Evolutionary conservation across 1,140 invertebrate genomes (phyloP).

Genomic region (Caenorhabditis brenneri): DNA sequence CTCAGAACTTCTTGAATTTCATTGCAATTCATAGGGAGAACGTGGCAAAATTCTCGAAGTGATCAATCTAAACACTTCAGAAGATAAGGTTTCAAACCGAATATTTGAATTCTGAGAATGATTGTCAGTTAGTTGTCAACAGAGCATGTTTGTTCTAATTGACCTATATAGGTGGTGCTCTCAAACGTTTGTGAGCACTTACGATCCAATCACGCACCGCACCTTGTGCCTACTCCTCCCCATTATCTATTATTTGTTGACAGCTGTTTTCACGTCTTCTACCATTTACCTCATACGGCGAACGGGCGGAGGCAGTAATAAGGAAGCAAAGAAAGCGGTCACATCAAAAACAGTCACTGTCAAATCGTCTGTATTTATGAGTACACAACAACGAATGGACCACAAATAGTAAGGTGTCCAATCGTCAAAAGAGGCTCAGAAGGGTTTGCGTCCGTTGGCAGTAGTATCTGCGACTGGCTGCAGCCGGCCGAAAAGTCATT

Average conservation of each 20-base stretch:
- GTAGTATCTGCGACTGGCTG: no score
- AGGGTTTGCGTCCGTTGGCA: background rate
- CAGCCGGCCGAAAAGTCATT: background rate
- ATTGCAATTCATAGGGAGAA: no score
- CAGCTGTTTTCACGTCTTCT: slow-evolving; percentile 33
- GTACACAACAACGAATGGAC: background rate
- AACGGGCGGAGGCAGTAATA: background rate
- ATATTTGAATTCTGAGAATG: background rate
- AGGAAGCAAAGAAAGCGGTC: background rate
- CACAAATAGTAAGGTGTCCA: slow-evolving; percentile 4
- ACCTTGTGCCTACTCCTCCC: background rate
- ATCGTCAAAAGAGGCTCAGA: background rate
- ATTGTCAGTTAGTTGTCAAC: background rate
- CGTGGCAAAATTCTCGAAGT: no score
- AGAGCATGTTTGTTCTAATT: background rate
- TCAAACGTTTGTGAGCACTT: slow-evolving; percentile 1
- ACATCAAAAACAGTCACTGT: slow-evolving; percentile 11
- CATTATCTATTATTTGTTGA: slow-evolving; percentile 25
- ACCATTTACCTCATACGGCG: slow-evolving; percentile 5
- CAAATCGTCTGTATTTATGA: background rate
- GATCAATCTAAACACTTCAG: no score
- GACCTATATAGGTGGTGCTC: background rate
- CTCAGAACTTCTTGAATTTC: no score
- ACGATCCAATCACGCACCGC: slow-evolving; percentile 9
- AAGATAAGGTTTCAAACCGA: no score